Base-by-base conservation (phyloP, 1,140 invertebrate species). In the Chironomus striatipennis region DNA sequence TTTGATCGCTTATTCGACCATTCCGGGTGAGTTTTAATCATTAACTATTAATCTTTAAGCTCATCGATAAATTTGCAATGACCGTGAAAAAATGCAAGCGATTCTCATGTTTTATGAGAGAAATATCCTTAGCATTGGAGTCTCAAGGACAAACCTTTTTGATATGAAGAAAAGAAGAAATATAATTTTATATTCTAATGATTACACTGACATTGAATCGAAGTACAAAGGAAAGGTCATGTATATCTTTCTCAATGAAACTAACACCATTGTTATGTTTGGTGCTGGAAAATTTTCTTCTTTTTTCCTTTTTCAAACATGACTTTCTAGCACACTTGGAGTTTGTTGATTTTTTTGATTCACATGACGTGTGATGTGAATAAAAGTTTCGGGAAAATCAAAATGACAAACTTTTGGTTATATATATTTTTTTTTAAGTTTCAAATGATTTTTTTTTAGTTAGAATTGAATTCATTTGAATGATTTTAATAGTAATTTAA, bases 1-100 rank as follows among this genome's bases (percentile, higher is more conserved):
- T 83, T 84, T 98, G 10, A 93, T 98, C 79, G 92, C 91, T 15
- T 98, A 96, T 82, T 97, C 95, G 8, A 97, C 96, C 21, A 91
- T 98, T 75, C 92, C 95, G 81, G 95, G 95, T 90, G 86, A 84
- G 42, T 74, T 74, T 74, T 34, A 57, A 67, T 73, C 24, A 43
- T 42, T 17, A 7, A 43, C 34, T 57, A 21, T 42, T 70, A 3
- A 65, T 74, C 0, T 76, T 67, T n/a, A n/a, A n/a, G n/a, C n/a
- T n/a, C 34, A 17, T 67, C 6, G 15, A 15, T 47, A 47, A 47
- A 47, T 47, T 47, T 47, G 43, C 43, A 12, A 9, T n/a, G 47
- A 57, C 47, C 47, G n/a, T 57, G 47, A 57, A 12, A n/a, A 57
- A 4, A 12, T 47, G 47, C 24, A 34, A 34, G 24, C n/a, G n/a